Percentiles rank a stretch among this genome's conserved stretches.
These are phyloP conservation scores for Sinocyclocheilus maitianheensis DNA, from an alignment of 2,113 vertebrate species.

Conservation along the genomic window DNA sequence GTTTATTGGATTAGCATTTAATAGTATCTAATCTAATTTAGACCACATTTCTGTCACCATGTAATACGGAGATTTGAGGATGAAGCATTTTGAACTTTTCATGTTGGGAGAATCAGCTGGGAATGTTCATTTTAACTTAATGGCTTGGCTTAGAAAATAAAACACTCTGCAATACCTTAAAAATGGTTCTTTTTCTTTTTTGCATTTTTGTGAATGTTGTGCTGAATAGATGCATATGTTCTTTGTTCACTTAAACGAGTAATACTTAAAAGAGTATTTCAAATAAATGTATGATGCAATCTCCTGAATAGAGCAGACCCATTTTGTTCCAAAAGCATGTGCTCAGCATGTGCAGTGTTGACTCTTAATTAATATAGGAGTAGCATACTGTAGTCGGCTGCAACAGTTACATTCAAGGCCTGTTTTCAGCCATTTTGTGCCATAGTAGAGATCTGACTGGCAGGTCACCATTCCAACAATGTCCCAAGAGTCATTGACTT, in stretches of 20 bases:
- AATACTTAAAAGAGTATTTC: conserved; percentile 27
- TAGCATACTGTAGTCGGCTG: not conserved
- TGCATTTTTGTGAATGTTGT: conserved; percentile 24
- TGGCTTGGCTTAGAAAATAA: conserved; percentile 76
- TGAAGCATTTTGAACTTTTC: conserved; percentile 70
- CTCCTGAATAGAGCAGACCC: not conserved
- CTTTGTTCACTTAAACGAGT: conserved; percentile 6
- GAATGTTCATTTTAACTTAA: conserved; percentile 73
- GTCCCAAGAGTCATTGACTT: conserved; percentile 59
- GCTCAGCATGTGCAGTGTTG: not conserved
- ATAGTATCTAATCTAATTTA: conserved; percentile 74
- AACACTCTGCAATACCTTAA: conserved; percentile 67
- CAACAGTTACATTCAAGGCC: not conserved
- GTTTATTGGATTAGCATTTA: conserved; percentile 69
- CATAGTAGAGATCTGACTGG: conserved; percentile 1
- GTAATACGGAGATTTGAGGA: conserved; percentile 59
- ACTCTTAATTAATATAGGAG: not conserved
- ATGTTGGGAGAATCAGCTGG: conserved; percentile 68
- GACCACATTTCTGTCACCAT: conserved; percentile 74
- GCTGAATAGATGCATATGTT: not conserved
- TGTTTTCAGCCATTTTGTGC: conserved; percentile 10
- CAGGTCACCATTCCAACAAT: conserved; percentile 43
- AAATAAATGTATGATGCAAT: conserved; percentile 43
- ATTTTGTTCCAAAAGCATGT: not conserved
- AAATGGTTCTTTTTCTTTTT: conserved; percentile 64